Base-by-base conservation (phyloP, 2,113 vertebrate species). In the Maccullochella peelii region DNA sequence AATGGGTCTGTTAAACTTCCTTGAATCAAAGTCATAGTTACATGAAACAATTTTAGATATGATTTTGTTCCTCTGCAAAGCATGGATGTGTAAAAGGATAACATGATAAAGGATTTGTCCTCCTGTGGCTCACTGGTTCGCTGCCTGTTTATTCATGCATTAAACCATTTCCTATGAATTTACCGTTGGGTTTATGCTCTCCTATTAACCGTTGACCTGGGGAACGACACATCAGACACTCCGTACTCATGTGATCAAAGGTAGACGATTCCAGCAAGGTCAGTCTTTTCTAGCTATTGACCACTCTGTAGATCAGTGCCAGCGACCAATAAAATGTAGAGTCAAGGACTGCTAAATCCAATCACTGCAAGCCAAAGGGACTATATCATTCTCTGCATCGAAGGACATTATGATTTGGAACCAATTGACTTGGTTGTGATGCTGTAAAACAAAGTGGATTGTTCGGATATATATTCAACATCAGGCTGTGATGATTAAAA, bases 331-430 rank as follows among this genome's bases (percentile, higher is more conserved):
- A 91, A 89, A 91, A 90, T 80, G 70, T 63, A 63, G 86, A 90
- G 88, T 91, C 91, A 91, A 92, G 91, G 91, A 78, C 92, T 89
- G 47, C 87, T 89, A 87, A 86, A 92, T 93, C 90, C 89, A 93
- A 91, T 91, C 89, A 85, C 74, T 59, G 83, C 36, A 79, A 77
- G 84, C 79, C 88, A 85, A 80, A 71, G 74, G 81, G 82, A 89
- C 84, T 87, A 89, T 83, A 91, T 93, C 77, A 90, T 85, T 76
- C 82, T 77, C 77, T 50, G 86, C 73, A 15, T 67, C 62, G 44
- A 77, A 86, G 78, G 89, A 91, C 80, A 93, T 93, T 94, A 95
- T 94, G 92, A 92, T 90, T 91, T 92, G 92, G 92, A 95, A 95
- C 90, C 88, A 93, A 94, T 93, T 87, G 84, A 84, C 70, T 86